Evolutionary conservation across 2,797 vertebrate species (phyloP), one percentile per base, ranked within the genome.

Genomic region (Discoglossus pictus): DNA sequence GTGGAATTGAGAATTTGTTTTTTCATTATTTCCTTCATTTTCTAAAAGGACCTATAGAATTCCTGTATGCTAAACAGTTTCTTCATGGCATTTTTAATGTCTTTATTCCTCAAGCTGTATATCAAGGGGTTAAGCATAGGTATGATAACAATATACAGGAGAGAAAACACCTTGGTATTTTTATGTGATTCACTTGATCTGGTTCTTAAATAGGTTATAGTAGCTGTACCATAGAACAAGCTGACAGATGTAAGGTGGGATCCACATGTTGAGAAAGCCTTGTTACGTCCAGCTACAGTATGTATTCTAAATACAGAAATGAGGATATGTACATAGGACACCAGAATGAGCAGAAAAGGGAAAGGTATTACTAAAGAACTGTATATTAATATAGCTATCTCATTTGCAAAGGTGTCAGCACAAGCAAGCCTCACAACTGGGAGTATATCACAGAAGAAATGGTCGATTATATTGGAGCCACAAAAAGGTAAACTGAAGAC

Each of bases 281-380:
- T 80, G n/a, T 12, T 1, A 4, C 61, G 17, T 9, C 50, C 60
- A 0, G 54, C 17, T 1, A 52, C 58, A 1, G 68, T 68, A 51
- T 17, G 50, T 15, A 76, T 79, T 21, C 39, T 64, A 20, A 77
- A 52, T 21, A 79, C 48, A 0, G 76, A 53, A 0, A 31, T 21
- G 0, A 77, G 16, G 1, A 81, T 80, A 38, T 17, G 15, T 6
- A 75, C 39, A 0, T 81, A 79, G 39, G 79, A 80, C 9, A 73
- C 27, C 9, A 80, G 43, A 17, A 76, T 75, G 5, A 80, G 48
- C 2, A 53, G 27, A n/a, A 90, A 67, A 8, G 88, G 84, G 2
- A 76, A 76, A 1, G 89, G 54, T 51, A 68, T 68, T 4, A 68
- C 46, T n/a, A 68, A 48, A 10, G 54, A 68, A 38, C 54, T 60